Percentiles rank a stretch among this genome's conserved stretches.
These are phyloP conservation scores for Heliconius aoede DNA, from an alignment of 2,888 invertebrate species.

Conservation along the genomic window DNA sequence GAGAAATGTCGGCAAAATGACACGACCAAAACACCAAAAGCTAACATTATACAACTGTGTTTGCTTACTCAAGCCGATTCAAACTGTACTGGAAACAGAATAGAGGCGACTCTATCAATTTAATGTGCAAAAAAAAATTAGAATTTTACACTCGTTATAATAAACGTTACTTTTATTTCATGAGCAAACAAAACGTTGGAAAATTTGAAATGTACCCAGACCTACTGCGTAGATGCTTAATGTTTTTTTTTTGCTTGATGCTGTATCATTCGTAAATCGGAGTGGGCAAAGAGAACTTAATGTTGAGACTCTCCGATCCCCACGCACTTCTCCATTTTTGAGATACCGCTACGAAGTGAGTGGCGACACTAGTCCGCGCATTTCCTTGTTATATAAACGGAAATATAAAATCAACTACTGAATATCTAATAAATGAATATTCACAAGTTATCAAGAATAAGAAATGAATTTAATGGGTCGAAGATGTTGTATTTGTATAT, in stretches of 20 bases:
- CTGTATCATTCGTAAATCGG: background rate
- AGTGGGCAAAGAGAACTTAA: too few relatives aligned
- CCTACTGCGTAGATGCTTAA: background rate
- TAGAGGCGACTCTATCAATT: constrained; percentile 12
- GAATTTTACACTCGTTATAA: constrained; percentile 24
- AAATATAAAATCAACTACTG: too few relatives aligned
- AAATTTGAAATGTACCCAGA: background rate
- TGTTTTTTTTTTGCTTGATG: background rate
- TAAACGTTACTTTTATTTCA: constrained; percentile 18
- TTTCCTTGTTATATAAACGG: too few relatives aligned
- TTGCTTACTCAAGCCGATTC: constrained; percentile 11
- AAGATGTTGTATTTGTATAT: too few relatives aligned
- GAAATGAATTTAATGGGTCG: too few relatives aligned
- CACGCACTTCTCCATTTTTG: too few relatives aligned
- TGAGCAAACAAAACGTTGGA: background rate
- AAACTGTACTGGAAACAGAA: constrained; percentile 6
- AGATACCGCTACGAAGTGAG: too few relatives aligned
- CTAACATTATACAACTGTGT: constrained; percentile 27
- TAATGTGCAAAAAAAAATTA: constrained; percentile 12
- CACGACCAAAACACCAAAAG: constrained; percentile 32
- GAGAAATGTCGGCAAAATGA: constrained; percentile 36
- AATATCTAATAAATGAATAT: too few relatives aligned
- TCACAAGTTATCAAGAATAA: too few relatives aligned
- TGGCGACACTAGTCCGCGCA: too few relatives aligned
- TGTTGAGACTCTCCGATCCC: too few relatives aligned